Percentiles rank a stretch among this genome's conserved stretches.
Conservation (phyloP, 2,888 invertebrate genomes). For the Chrysotoxum bicinctum region DNA sequence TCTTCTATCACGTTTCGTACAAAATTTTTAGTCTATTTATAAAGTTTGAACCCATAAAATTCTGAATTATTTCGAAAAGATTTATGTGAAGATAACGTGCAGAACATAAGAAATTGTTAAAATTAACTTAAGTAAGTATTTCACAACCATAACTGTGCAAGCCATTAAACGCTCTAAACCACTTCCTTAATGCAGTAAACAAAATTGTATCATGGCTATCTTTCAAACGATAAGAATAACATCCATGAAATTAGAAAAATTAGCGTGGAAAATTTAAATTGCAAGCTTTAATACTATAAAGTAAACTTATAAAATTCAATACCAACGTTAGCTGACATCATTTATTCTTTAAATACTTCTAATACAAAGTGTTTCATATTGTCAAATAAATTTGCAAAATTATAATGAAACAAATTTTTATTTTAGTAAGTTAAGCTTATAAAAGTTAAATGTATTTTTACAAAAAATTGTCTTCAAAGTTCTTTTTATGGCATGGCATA, state of each 20-base stretch:
- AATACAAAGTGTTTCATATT: not conserved
- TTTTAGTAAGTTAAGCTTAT: not conserved
- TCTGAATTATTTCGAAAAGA: too few species aligned
- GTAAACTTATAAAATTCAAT: not conserved
- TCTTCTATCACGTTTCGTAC: too few species aligned
- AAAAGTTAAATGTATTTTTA: not conserved
- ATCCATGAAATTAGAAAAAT: not conserved
- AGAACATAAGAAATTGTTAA: too few species aligned
- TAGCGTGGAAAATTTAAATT: not conserved
- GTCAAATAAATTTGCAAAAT: not conserved
- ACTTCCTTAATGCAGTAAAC: not conserved
- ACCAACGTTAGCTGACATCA: not conserved
- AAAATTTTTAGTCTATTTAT: too few species aligned
- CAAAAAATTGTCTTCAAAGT: constrained; percentile 5
- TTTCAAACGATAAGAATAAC: not conserved
- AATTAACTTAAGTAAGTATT: too few species aligned
- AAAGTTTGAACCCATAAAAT: too few species aligned
- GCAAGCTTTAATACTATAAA: not conserved
- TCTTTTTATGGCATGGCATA: not conserved
- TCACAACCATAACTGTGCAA: not conserved
- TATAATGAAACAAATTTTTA: not conserved
- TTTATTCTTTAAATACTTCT: not conserved
- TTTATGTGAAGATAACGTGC: too few species aligned
- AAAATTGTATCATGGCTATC: not conserved
- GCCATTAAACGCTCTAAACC: not conserved